phyloP scores from a whole-genome alignment of 2,888 invertebrate genomes.

The Tryphoninae sp. region DNA sequence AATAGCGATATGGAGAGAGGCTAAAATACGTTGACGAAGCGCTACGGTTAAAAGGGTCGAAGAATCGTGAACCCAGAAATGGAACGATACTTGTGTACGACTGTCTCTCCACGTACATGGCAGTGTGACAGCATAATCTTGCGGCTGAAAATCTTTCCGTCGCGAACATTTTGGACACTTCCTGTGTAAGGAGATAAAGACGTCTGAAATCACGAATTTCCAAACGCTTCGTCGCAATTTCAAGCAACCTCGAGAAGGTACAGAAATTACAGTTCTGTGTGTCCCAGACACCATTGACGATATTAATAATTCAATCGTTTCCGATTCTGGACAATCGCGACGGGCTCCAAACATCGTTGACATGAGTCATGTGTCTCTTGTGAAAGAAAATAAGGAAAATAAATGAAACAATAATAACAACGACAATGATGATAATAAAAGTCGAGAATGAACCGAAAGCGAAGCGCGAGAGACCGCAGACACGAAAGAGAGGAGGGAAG shows the following conservation, averaged over 20 bases:
- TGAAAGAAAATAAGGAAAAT: conserved; percentile 59
- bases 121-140: not conserved
- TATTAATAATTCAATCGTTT: not conserved
- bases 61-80: conserved; percentile 23
- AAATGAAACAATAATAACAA: conserved; percentile 21
- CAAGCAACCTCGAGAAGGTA: not conserved
- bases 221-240: not conserved
- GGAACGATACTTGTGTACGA: conserved; percentile 7
- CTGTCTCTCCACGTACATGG: too few species aligned
- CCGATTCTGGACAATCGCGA: conserved; percentile 26
- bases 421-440: conserved; percentile 14
- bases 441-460: conserved; percentile 7
- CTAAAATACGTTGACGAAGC: not conserved
- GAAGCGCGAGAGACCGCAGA: conserved; percentile 6
- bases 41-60: conserved; percentile 4
- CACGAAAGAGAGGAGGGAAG: conserved; percentile 22
- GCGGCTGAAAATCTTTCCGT: conserved; percentile 28
- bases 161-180: conserved; percentile 54
- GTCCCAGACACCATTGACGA: not conserved
- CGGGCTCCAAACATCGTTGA: not conserved
- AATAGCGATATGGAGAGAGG: not conserved
- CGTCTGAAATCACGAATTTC: conserved; percentile 22
- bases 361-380: conserved; percentile 11
- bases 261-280: not conserved
- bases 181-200: conserved; percentile 55